Conservation (phyloP, 2,113 vertebrate genomes). For the Dendropsophus ebraccatus region DNA sequence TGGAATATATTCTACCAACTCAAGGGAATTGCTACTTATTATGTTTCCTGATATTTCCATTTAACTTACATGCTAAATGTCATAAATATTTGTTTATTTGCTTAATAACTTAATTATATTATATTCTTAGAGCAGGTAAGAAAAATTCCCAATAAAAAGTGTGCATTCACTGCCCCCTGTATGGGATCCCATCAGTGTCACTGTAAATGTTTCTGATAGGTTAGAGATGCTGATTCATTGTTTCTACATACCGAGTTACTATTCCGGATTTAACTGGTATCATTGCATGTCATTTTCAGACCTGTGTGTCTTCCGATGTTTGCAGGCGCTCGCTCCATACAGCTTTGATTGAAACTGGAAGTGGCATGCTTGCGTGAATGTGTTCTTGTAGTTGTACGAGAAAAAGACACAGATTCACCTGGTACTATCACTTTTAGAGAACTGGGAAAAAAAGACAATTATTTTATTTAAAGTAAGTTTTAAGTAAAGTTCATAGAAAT, state of each 20-base stretch:
- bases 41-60: background rate
- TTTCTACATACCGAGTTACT: background rate
- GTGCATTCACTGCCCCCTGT: background rate
- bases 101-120: background rate
- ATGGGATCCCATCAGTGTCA: background rate
- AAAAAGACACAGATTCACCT: constrained; percentile 14
- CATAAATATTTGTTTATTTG: background rate
- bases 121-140: no score
- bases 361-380: constrained; percentile 23
- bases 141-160: background rate
- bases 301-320: constrained; percentile 25
- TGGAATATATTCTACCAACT: no score
- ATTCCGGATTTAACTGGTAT: background rate
- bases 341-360: constrained; percentile 38
- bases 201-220: background rate
- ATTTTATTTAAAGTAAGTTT: background rate
- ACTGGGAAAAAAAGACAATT: background rate
- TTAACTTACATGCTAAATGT: no score
- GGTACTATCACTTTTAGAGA: background rate
- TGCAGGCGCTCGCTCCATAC: background rate
- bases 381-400: constrained; percentile 18
- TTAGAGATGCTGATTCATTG: constrained; percentile 12
- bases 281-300: constrained; percentile 13
- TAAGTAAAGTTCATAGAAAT: no score
- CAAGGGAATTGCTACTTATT: background rate